Base-by-base conservation (phyloP, 2,888 invertebrate genomes). In the Drosophila algonquin region DNA sequence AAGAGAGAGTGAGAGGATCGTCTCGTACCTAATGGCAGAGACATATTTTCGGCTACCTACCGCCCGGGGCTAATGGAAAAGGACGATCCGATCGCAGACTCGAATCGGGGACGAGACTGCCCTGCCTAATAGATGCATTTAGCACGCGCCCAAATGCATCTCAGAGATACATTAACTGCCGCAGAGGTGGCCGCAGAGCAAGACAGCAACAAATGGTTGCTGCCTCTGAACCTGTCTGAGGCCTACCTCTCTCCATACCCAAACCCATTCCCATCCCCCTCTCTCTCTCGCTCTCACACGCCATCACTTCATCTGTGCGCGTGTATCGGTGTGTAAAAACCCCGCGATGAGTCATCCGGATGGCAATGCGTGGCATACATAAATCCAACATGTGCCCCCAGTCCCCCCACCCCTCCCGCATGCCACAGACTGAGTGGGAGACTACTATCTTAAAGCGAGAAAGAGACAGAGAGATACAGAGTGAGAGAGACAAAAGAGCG, bases 301-400 rank as follows among this genome's bases (percentile, higher is more conserved):
- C 32, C 32, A 14, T 10, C 35, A 35, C 35, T 35, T 35, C 12
- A 35, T 12, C 12, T 60, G 54, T 59, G 50, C 68, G 55, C 60
- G 51, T 50, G 57, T 53, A 60, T 69, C 16, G 35, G 27, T 32
- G 77, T 85, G 85, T 90, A 90, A 90, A 90, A 91, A 91, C 90
- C 90, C 90, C 90, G n/a, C n/a, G 89, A 90, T 90, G 90, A 90
- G 81, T 90, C 90, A 90, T 90, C 89, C 60, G 45, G 73, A 73
- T 67, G 51, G 57, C 76, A 52, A 54, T 67, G 76, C 75, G 65
- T 53, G 82, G 82, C 82, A 79, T 81, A 84, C 85, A 87, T 71
- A 82, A 73, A 70, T 72, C 63, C 72, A 72, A 72, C 83, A 80
- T 86, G 79, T 83, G 80, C 65, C 63, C 62, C 65, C 67, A 52